These are phyloP conservation scores for Habropoda laboriosa DNA, from an alignment of 1,140 invertebrate genomes.

Conservation along the genomic window DNA sequence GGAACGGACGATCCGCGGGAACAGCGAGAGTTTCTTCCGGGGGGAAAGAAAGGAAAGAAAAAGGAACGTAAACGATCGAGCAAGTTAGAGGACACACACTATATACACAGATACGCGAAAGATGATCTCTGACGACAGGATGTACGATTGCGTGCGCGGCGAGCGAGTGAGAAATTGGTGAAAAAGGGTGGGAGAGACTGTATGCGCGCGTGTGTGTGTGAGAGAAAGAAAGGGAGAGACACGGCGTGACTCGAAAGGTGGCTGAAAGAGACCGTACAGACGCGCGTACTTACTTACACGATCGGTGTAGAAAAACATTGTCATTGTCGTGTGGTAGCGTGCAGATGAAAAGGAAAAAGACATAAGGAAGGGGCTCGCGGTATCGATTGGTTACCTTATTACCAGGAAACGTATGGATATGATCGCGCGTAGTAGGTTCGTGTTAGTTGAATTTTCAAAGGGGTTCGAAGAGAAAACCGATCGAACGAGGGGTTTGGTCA, in stretches of 20 bases:
- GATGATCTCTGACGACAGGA: constrained; percentile 4
- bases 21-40: background rate
- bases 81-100: background rate
- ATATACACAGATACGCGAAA: background rate
- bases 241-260: constrained; percentile 3
- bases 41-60: background rate
- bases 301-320: constrained; percentile 36
- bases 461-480: constrained; percentile 10
- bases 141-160: constrained; percentile 21
- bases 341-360: constrained; percentile 6
- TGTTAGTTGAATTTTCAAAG: constrained; percentile 67
- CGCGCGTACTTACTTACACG: background rate
- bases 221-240: constrained; percentile 59
- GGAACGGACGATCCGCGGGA: background rate
- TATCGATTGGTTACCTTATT: constrained; percentile 73
- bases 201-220: too few relatives aligned
- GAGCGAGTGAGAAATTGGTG: too few relatives aligned
- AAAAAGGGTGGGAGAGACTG: too few relatives aligned
- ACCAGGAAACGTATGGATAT: constrained; percentile 40
- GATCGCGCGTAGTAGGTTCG: constrained; percentile 49
- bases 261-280: background rate
- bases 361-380: background rate
- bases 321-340: constrained; percentile 54
- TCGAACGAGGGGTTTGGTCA: constrained; percentile 10
- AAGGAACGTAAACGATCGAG: constrained; percentile 6